Conservation (phyloP, 2,797 vertebrate genomes). For the Paedocypris micromegethes region DNA sequence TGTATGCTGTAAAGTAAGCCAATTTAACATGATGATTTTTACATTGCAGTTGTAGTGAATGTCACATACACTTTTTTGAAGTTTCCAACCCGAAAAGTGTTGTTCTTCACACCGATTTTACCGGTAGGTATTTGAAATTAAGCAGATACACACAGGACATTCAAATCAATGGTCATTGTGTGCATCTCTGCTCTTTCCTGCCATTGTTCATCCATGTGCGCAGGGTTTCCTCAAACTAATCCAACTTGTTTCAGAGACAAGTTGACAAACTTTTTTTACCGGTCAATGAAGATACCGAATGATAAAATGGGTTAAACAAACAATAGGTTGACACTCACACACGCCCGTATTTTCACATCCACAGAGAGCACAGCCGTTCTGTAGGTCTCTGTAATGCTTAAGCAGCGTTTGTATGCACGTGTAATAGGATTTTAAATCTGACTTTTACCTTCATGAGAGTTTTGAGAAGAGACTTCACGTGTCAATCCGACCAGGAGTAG, state of each 20-base stretch:
- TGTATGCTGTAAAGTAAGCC: too few relatives aligned
- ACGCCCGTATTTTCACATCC: too few relatives aligned
- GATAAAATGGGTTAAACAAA: too few relatives aligned
- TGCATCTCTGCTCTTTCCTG: conserved; percentile 12
- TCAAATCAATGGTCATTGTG: conserved; percentile 8
- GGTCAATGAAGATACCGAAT: too few relatives aligned
- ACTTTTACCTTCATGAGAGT: conserved; percentile 32
- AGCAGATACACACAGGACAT: background rate
- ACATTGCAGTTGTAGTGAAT: too few relatives aligned
- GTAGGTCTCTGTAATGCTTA: background rate
- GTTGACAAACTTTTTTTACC: too few relatives aligned
- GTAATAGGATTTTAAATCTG: background rate
- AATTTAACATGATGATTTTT: too few relatives aligned
- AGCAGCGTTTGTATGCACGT: background rate
- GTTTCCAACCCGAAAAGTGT: too few relatives aligned
- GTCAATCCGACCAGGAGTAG: conserved; percentile 21
- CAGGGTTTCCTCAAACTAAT: background rate
- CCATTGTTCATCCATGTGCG: conserved; percentile 1
- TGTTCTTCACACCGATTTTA: background rate
- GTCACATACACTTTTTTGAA: too few relatives aligned
- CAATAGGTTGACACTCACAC: too few relatives aligned
- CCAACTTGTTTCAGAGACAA: too few relatives aligned
- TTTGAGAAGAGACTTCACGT: conserved; percentile 22
- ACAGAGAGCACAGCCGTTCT: background rate
- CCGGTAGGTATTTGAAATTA: background rate